Base-by-base conservation (phyloP, 2,888 invertebrate species). In the Ephialtes manifestator region DNA sequence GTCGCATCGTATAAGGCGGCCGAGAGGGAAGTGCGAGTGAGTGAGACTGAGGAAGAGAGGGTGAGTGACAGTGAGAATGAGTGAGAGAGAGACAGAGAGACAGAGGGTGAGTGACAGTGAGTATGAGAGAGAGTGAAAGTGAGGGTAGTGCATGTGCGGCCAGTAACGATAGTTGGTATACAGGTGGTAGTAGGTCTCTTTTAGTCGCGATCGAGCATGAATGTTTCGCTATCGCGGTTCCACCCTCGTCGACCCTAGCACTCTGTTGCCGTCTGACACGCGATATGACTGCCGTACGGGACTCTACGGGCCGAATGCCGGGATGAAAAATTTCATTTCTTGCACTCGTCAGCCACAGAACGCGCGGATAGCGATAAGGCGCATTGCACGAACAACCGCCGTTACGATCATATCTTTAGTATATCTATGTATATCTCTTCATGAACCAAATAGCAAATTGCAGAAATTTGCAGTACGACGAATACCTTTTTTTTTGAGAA, bases 301-400 rank as follows among this genome's bases (percentile, higher is more conserved):
- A 11, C 53, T 39, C 35, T 39, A 48, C 11, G 24, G 20, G 18
- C 15, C 20, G 53, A 71, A 67, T 80, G 43, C 7, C 39, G 53
- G 51, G 55, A 65, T 84, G 71, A 72, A 80, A 80, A 71, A 76
- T 83, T 80, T 72, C 76, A 76, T 84, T 84, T 76, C 76, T 84
- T 67, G 71, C 71, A 71, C 24, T 67, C 71, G 63, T 72, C 71
- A 39, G 60, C 60, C 81, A 20, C 68, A 58, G 58, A 78, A 28
- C 51, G 65, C 39, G 48, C 48, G 24, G n/a, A 7, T 3, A 35
- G 68, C 60, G 81, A 81, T 81, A 81, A 81, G 81, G 75, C 53
- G 60, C 24, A 76, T 71, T 76, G 63, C 63, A 46, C 71, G 76
- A 60, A 8, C 46, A 24, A 53, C 20, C 76, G 13, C 24, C 60